phyloP scores from a whole-genome alignment of 2,888 invertebrate species.

The Beris morrisii region DNA sequence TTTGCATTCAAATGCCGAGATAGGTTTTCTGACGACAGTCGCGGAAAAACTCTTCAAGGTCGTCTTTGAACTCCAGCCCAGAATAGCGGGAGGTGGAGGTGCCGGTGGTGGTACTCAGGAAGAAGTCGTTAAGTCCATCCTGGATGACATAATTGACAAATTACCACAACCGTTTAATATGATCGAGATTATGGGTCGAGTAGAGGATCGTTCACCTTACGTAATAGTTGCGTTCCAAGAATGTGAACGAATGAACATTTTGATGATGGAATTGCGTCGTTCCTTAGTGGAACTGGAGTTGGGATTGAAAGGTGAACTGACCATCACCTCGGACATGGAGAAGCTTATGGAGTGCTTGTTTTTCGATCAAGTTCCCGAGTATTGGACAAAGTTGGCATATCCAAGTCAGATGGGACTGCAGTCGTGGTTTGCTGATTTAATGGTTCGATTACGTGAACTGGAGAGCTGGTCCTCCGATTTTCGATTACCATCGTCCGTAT shows the following conservation, averaged over 20 bases:
- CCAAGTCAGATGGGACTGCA: conserved; percentile 82
- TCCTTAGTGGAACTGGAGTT: conserved; percentile 84
- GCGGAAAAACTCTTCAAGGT: conserved; percentile 83
- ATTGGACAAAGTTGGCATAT: conserved; percentile 86
- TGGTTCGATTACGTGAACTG: conserved; percentile 75
- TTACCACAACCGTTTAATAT: conserved; percentile 88
- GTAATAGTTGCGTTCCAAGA: conserved; percentile 91
- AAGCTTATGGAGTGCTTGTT: conserved; percentile 80
- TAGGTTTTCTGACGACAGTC: conserved; percentile 85
- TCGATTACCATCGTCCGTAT: conserved; percentile 82
- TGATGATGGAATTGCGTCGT: conserved; percentile 78
- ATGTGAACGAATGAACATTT: conserved; percentile 90
- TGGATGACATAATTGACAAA: conserved; percentile 88
- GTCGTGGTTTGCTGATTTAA: conserved; percentile 86
- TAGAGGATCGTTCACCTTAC: conserved; percentile 88
- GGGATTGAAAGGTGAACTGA: conserved; percentile 90
- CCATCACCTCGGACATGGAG: conserved; percentile 92
- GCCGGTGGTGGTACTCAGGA: conserved; percentile 70
- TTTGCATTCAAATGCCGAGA: conserved; percentile 92
- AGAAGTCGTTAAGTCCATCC: conserved; percentile 65
- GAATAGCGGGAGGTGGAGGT: conserved; percentile 73
- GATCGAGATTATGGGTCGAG: conserved; percentile 79
- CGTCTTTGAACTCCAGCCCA: conserved; percentile 87
- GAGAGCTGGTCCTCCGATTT: conserved; percentile 91
- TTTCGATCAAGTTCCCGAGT: conserved; percentile 84